A percentile compares a stretch with the other conserved stretches of the same genome.
Conservation (phyloP, 2,113 vertebrate species). For the Caracal caracal region DNA sequence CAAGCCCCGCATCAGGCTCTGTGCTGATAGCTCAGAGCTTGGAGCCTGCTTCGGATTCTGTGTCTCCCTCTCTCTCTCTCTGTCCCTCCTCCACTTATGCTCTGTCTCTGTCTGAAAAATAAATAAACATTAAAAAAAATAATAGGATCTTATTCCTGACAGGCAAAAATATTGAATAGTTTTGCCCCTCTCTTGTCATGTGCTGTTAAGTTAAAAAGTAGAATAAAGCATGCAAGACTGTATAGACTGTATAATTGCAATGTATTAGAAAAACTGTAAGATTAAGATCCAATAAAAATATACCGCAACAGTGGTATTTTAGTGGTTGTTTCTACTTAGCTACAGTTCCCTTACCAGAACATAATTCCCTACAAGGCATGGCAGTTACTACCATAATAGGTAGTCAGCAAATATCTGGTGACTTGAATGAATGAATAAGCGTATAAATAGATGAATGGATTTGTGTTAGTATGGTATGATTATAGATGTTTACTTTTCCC, state of each 20-base stretch:
- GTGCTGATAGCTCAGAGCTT: too few relatives aligned
- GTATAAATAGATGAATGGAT: background rate
- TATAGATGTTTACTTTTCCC: background rate
- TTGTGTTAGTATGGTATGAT: background rate
- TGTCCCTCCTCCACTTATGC: too few relatives aligned
- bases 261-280: background rate
- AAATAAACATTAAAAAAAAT: background rate
- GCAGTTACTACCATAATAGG: background rate
- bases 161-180: background rate
- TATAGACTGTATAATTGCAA: background rate
- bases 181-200: background rate
- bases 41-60: too few relatives aligned
- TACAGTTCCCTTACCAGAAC: background rate
- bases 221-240: background rate
- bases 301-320: background rate
- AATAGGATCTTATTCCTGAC: background rate
- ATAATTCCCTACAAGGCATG: background rate
- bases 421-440: background rate
- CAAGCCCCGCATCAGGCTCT: too few relatives aligned
- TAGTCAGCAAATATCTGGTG: background rate
- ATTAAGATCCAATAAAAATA: background rate
- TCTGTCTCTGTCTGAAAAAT: too few relatives aligned
- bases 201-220: background rate
- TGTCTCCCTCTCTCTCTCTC: too few relatives aligned
- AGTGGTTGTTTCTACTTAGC: background rate